Evolutionary conservation across 2,113 vertebrate genomes (phyloP).

Genomic region (Cyanocitta stelleri): DNA sequence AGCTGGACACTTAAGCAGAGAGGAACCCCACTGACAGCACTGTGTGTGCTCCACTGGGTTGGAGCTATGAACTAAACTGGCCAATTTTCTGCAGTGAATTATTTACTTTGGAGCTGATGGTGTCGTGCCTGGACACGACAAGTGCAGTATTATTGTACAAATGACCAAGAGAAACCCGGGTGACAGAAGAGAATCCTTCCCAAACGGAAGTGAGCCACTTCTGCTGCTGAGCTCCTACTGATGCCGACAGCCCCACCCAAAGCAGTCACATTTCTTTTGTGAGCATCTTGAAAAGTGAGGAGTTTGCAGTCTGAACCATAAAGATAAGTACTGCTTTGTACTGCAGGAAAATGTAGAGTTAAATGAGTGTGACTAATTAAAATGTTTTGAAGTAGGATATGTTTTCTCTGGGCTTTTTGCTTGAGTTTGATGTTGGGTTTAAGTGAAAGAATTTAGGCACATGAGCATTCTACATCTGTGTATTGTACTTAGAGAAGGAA

Average conservation of each 20-base stretch:
- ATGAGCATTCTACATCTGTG: not conserved
- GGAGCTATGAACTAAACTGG: not conserved
- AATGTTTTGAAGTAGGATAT: not conserved
- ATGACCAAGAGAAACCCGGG: not conserved
- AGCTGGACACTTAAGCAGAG: not conserved
- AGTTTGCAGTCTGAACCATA: not conserved
- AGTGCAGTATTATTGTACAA: fast-evolving
- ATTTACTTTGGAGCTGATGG: not conserved
- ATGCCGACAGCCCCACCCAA: not conserved
- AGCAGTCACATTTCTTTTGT: not conserved
- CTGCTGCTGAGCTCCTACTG: not conserved
- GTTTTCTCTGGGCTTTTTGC: not conserved
- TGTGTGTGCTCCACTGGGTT: fast-evolving
- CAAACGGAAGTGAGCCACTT: not conserved
- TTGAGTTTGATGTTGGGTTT: not conserved
- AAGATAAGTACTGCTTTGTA: not conserved
- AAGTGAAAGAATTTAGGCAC: not conserved
- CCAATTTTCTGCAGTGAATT: fast-evolving
- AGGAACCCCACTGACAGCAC: not conserved
- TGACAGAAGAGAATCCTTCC: not conserved
- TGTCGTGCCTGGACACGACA: fast-evolving
- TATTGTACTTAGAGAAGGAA: not conserved
- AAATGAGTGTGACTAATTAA: slow-evolving; percentile 5
- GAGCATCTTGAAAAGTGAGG: not conserved
- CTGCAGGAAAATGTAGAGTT: not conserved